Base-by-base conservation (phyloP, 2,113 vertebrate genomes). In the Odocoileus virginianus region DNA sequence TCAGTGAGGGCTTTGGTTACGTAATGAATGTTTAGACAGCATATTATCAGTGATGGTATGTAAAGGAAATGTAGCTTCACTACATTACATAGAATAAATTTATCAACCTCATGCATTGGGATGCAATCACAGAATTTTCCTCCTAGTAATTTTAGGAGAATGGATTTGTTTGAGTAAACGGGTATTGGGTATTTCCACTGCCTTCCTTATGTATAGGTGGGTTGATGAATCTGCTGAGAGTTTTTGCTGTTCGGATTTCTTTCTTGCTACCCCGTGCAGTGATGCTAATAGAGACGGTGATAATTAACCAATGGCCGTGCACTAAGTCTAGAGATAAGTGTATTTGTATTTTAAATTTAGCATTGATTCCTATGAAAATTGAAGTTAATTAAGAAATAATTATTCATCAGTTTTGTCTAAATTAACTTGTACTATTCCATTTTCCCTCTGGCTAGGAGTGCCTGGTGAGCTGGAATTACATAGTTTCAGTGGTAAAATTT, bases 381-480 rank as follows among this genome's bases (percentile, higher is more conserved):
- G 71, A 90, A 87, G 71, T 87, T 64, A 87, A 89, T 85, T 82
- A 96, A 76, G 64, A 89, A 84, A 82, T 86, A 52, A 60, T 85
- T 81, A 78, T 28, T 58, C 47, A 83, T 17, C 47, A 92, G n/a
- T 89, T 83, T 79, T 83, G n/a, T 78, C 27, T 64, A 28, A 83
- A 82, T 81, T 55, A 45, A 82, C 19, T 79, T 94, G 47, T 23
- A 52, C 21, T 33, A 27, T 81, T 64, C 16, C 40, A 40, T n/a
- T 78, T 94, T 84, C 58, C 30, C n/a, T 87, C 88, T 47, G 36
- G 43, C 71, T 79, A 84, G 10, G 40, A 84, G 33, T 83, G 12
- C 52, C 87, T 95, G 23, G 50, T 19, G 55, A 40, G 23, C 67
- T 83, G 57, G 71, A 89, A 94, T 61, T 55, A 79, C 21, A 19